phyloP scores from a whole-genome alignment of 2,113 vertebrate species.

The Gracilinanus agilis region DNA sequence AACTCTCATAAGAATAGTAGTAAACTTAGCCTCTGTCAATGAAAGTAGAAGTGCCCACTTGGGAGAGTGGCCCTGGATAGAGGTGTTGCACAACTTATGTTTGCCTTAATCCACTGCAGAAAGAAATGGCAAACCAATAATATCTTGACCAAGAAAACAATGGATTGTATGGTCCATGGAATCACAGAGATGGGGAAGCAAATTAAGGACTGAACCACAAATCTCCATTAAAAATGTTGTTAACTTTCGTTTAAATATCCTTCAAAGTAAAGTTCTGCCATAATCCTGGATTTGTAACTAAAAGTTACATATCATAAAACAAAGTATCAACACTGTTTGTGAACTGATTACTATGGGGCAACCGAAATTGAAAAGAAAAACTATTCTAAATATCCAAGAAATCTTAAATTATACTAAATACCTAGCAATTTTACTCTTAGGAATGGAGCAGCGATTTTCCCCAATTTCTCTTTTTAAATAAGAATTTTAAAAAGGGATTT shows the following conservation, averaged over 20 bases:
- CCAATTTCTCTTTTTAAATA: too few relatives aligned
- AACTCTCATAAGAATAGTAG: background rate
- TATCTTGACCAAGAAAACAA: too few relatives aligned
- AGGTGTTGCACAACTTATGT: background rate
- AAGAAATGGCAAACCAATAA: background rate
- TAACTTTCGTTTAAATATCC: background rate
- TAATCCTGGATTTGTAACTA: background rate
- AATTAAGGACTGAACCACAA: too few relatives aligned
- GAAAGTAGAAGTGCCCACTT: background rate
- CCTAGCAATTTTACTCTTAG: background rate
- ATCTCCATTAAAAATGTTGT: too few relatives aligned
- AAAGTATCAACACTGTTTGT: background rate
- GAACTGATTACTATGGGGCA: background rate
- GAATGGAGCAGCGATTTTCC: background rate
- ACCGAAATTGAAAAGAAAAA: background rate
- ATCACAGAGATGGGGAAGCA: too few relatives aligned
- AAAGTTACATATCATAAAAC: background rate
- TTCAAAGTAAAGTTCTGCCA: background rate
- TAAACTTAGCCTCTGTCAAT: background rate
- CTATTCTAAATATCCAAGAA: background rate
- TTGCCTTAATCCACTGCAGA: background rate
- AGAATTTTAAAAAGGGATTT: background rate
- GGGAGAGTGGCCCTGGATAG: background rate
- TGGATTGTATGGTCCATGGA: too few relatives aligned
- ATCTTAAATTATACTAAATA: background rate